Conservation (phyloP, 2,113 vertebrate species). For the Mobula birostris region DNA sequence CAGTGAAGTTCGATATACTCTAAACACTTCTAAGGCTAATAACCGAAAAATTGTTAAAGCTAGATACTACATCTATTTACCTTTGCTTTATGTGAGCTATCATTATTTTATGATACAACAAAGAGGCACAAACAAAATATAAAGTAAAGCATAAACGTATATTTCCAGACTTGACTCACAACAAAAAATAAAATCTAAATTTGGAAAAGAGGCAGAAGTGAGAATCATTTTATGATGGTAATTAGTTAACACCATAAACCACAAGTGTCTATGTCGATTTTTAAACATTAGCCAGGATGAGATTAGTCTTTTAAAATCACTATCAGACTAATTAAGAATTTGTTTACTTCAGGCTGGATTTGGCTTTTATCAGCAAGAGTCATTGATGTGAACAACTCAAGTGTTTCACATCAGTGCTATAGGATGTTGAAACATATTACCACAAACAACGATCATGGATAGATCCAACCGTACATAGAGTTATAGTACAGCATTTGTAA, state of each 20-base stretch:
- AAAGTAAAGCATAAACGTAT: neutral
- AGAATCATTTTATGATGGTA: neutral
- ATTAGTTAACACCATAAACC: neutral
- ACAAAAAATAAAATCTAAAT: neutral
- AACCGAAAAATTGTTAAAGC: neutral
- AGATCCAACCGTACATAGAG: too few relatives aligned
- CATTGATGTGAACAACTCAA: neutral
- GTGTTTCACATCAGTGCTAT: neutral
- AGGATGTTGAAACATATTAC: neutral
- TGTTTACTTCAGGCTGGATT: neutral
- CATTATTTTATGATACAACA: neutral
- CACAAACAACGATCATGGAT: neutral
- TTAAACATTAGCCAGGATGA: neutral
- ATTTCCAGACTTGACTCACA: neutral
- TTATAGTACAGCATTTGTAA: neutral
- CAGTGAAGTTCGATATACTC: neutral
- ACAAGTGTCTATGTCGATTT: neutral
- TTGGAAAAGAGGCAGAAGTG: neutral
- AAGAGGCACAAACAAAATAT: neutral
- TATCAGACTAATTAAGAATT: neutral
- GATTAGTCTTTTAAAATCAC: neutral
- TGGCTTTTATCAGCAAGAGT: neutral
- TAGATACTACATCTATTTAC: neutral
- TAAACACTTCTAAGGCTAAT: neutral
- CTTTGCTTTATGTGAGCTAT: neutral